Conservation (phyloP, 2,797 vertebrate genomes). For the Gymnodraco acuticeps region DNA sequence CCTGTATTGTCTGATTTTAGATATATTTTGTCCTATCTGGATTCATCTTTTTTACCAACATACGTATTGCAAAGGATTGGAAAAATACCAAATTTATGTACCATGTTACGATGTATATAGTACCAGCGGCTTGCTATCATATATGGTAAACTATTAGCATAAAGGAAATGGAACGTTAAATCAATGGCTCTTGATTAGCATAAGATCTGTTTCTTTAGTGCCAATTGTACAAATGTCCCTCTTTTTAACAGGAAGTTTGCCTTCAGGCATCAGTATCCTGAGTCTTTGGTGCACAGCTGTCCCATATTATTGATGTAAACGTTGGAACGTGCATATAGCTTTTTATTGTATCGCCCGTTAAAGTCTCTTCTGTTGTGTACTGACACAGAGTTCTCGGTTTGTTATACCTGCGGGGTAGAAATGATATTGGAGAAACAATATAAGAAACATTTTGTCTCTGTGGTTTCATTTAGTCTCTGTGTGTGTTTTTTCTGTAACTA, state of each 20-base stretch:
- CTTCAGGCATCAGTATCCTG: conserved; percentile 46
- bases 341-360: conserved; percentile 56
- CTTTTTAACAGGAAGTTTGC: conserved; percentile 46
- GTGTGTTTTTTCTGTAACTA: too few species aligned
- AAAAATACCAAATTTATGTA: conserved; percentile 1
- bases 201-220: conserved; percentile 25
- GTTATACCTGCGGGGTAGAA: conserved; percentile 60
- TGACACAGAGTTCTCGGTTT: conserved; percentile 34
- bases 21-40: neutral
- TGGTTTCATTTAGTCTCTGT: too few species aligned
- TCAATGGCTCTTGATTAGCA: conserved; percentile 46
- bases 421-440: conserved; percentile 42
- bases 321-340: conserved; percentile 51
- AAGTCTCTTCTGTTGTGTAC: conserved; percentile 49
- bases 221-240: conserved; percentile 48
- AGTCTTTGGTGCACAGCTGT: conserved; percentile 58
- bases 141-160: conserved; percentile 25
- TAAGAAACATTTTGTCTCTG: conserved; percentile 21
- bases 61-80: neutral
- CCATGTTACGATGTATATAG: neutral
- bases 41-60: neutral
- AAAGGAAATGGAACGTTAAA: conserved; percentile 37
- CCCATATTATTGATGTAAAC: conserved; percentile 45
- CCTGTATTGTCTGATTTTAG: neutral
- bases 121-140: conserved; percentile 20